Evolutionary conservation across 2,888 invertebrate species (phyloP), one percentile per base, ranked within the genome.

Genomic region (Luperina testacea): DNA sequence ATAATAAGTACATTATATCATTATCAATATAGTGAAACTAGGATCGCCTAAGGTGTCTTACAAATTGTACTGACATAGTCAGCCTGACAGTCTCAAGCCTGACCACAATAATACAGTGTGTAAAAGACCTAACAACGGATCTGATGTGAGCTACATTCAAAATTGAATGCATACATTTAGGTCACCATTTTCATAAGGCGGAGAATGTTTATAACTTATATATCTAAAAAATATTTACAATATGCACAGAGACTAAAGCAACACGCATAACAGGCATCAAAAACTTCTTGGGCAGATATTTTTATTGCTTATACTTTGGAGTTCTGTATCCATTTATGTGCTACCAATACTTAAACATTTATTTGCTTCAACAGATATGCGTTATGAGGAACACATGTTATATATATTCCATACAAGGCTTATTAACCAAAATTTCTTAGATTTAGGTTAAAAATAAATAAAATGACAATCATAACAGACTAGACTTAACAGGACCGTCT

Each of bases 131-230:
- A 77, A 83, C 85, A 85, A 86, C 84, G 82, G 82, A 86, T 87
- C 84, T 79, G 61, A 78, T 77, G 87, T 84, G 87, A 82, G 87
- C 80, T 80, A 80, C 89, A 87, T 90, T 89, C 86, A 90, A 90
- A 80, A 88, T 89, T 88, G 88, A 90, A 90, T 89, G 89, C 48
- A 91, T 91, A 91, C 87, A 87, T 88, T 91, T 91, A 93, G 90
- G 90, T 92, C 93, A 95, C 92, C 94, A 94, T 93, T 91, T 93
- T 92, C 91, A 92, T 95, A 96, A 97, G 96, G 96, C 96, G 96
- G 96, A 96, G 93, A 95, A 92, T 90, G 87, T 92, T 93, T 94
- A 93, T 92, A 88, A 90, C 92, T 92, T 93, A 93, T 88, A 87
- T 77, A 89, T 82, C 90, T 93, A 94, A 87, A 88, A 91, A 85